Base-by-base conservation (phyloP, 2,797 vertebrate species). In the Amblyraja radiata region DNA sequence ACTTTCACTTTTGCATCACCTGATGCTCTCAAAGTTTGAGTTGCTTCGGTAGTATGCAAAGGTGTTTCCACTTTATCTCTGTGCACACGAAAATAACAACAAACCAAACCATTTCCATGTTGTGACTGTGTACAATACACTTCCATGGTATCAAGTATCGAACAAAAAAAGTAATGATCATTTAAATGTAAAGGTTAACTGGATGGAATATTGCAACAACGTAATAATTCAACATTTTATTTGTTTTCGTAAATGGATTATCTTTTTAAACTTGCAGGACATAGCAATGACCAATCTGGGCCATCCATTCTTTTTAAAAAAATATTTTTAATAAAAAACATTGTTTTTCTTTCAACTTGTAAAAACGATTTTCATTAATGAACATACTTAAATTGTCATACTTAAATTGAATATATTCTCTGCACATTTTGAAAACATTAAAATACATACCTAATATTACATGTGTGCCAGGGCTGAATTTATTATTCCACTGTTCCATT, bases 401-500 rank as follows among this genome's bases (percentile, higher is more conserved):
- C 61, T 61, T 28, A 68, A 63, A 86, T 1, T 39, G 54, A 11
- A 1, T 21, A 90, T 16, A 65, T 65, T 36, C 63, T 36, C n/a
- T 25, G 32, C 6, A 73, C 1, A 73, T 90, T 23, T 63, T 25
- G 68, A 73, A 73, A 90, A 5, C 25, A 90, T 61, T n/a, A 78
- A 39, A 86, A 54, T 23, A 94, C 95, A 96, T 96, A 99, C 99
- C 97, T 93, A 99, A 94, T 58, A 98, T 96, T 93, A 98, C 93
- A 1, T 95, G 96, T 84, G 96, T 97, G 84, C 97, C 96, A 93
- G 94, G 94, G 79, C 95, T 96, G 9, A 96, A 93, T 58, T 94
- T 95, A 94, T 96, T 98, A 79, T 93, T 97, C 99, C 98, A 99
- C 74, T 97, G 97, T 90, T 98, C 95, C 88, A 96, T 93, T 71